Percentiles rank a stretch among this genome's conserved stretches.
These are phyloP conservation scores for Delia radicum DNA, from an alignment of 1,140 invertebrate species.

Conservation along the genomic window DNA sequence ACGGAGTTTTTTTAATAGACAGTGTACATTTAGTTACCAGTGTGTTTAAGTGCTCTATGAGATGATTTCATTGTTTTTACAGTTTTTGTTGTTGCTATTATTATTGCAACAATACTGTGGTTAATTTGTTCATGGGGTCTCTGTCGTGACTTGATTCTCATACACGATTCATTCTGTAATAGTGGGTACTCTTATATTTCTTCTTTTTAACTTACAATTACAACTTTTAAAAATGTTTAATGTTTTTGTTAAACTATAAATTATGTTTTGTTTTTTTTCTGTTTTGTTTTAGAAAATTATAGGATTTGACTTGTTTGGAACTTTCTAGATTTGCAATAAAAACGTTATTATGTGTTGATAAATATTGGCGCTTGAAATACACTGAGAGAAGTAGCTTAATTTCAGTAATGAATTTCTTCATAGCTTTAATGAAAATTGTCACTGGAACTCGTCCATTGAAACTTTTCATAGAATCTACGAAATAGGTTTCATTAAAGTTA, in stretches of 20 bases:
- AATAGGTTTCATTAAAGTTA: too few species aligned
- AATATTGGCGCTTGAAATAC: too few species aligned
- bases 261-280: not conserved
- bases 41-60: not conserved
- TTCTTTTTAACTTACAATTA: not conserved
- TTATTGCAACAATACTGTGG: conserved; percentile 12
- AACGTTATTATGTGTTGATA: too few species aligned
- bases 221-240: conserved; percentile 1
- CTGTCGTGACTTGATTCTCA: conserved; percentile 28
- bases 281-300: not conserved
- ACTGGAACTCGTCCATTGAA: too few species aligned
- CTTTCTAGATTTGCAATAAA: too few species aligned
- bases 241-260: not conserved
- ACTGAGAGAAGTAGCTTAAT: too few species aligned
- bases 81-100: not conserved
- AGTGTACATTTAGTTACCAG: too few species aligned
- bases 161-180: conserved; percentile 48
- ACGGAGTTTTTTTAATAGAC: not conserved
- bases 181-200: not conserved
- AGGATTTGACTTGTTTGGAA: too few species aligned
- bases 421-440: too few species aligned
- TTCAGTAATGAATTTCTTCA: too few species aligned
- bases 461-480: too few species aligned
- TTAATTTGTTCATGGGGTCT: conserved; percentile 25
- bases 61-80: not conserved